These are phyloP conservation scores for Atherinomorus stipes DNA, from an alignment of 2,113 vertebrate genomes.

Conservation along the genomic window DNA sequence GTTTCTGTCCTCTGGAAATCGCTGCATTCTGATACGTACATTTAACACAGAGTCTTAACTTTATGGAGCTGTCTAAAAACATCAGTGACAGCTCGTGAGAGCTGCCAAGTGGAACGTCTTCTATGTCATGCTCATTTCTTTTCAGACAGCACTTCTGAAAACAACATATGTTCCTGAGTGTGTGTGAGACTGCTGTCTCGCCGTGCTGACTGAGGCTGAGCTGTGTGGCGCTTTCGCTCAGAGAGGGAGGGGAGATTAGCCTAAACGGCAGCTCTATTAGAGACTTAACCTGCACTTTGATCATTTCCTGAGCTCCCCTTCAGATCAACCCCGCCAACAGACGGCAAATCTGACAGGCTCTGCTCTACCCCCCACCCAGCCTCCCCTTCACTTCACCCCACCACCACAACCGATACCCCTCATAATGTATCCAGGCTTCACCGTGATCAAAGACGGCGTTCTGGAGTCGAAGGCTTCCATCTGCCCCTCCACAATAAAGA, in stretches of 20 bases:
- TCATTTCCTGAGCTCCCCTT: conserved; percentile 80
- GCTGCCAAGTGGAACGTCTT: background rate
- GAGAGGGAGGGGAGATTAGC: conserved; percentile 79
- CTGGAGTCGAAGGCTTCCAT: conserved; percentile 50
- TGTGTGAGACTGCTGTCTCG: conserved; percentile 27
- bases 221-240: conserved; percentile 25
- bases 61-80: no score
- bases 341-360: conserved; percentile 82
- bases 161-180: conserved; percentile 31
- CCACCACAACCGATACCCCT: conserved; percentile 40
- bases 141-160: conserved; percentile 11
- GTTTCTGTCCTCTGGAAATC: no score
- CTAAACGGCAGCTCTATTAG: conserved; percentile 83
- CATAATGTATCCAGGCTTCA: conserved; percentile 62
- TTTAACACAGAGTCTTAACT: no score
- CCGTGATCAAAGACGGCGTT: conserved; percentile 77
- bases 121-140: background rate
- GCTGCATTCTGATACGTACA: no score
- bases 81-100: background rate
- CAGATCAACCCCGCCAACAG: conserved; percentile 74
- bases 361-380: conserved; percentile 5
- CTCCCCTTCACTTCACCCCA: conserved; percentile 1
- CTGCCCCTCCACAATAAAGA: conserved; percentile 45
- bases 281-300: conserved; percentile 86
- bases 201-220: conserved; percentile 34